phyloP scores from a whole-genome alignment of 2,888 invertebrate genomes.

The Plagiodera versicolora region DNA sequence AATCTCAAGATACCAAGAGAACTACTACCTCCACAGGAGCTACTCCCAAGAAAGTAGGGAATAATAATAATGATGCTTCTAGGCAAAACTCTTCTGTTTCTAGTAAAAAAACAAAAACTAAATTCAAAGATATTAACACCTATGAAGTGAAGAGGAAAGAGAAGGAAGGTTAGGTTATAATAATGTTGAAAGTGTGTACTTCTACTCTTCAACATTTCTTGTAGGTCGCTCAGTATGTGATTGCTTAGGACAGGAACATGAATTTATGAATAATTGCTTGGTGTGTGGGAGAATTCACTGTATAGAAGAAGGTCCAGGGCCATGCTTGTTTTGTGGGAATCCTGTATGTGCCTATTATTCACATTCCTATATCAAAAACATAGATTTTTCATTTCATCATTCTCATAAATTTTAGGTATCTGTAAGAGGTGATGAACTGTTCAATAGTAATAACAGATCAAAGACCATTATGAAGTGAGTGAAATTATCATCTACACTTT shows the following conservation, averaged over 20 bases:
- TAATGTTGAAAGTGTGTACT: too few relatives aligned
- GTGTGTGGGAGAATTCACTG: constrained; percentile 95
- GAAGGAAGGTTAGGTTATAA: constrained; percentile 41
- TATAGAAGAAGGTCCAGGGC: constrained; percentile 94
- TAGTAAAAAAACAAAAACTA: constrained; percentile 41
- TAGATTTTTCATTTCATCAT: too few relatives aligned
- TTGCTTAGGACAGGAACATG: constrained; percentile 90
- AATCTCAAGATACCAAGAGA: constrained; percentile 13
- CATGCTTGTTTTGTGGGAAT: constrained; percentile 89
- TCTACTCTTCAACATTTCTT: background rate
- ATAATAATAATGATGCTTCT: constrained; percentile 15
- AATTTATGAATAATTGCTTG: constrained; percentile 88
- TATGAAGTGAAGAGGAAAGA: constrained; percentile 43
- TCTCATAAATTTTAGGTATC: constrained; percentile 33
- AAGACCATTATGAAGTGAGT: constrained; percentile 39
- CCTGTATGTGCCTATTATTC: constrained; percentile 62
- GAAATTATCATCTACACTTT: too few relatives aligned
- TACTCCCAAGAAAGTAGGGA: constrained; percentile 5
- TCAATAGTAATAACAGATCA: constrained; percentile 24
- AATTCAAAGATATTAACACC: constrained; percentile 41
- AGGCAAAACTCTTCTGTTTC: constrained; percentile 18
- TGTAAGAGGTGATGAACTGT: constrained; percentile 36
- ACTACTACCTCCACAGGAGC: background rate
- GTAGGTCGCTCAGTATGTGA: constrained; percentile 84
- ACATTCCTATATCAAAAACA: background rate